These are phyloP conservation scores for Aradophagus sp. DNA, from an alignment of 1,140 invertebrate genomes.

Conservation along the genomic window DNA sequence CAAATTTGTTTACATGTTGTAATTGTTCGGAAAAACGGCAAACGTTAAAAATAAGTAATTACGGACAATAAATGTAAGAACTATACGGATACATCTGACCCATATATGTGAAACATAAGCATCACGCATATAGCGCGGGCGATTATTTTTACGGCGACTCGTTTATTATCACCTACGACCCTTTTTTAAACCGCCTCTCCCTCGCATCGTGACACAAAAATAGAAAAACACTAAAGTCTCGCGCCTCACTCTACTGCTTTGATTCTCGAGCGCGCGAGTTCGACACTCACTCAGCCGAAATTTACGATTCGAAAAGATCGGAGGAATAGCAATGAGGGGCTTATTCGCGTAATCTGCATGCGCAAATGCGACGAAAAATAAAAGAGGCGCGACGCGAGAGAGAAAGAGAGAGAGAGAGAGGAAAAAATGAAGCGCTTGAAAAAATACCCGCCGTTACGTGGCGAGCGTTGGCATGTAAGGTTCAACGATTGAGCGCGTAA, in stretches of 20 bases:
- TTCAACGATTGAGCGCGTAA: slow-evolving; percentile 27
- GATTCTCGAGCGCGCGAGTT: slow-evolving; percentile 37
- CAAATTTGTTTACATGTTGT: too few species aligned
- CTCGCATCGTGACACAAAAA: slow-evolving; percentile 52
- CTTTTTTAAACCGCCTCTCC: slow-evolving; percentile 45
- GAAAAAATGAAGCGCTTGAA: too few species aligned
- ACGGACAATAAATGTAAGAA: slow-evolving; percentile 3
- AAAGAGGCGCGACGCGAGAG: too few species aligned
- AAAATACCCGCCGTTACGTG: slow-evolving; percentile 34
- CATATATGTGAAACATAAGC: slow-evolving; percentile 14
- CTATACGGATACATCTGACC: slow-evolving; percentile 8
- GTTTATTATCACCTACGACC: slow-evolving; percentile 52
- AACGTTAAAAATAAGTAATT: too few species aligned
- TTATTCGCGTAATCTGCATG: slow-evolving; percentile 46
- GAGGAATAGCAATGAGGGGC: slow-evolving; percentile 43
- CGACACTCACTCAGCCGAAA: slow-evolving; percentile 36
- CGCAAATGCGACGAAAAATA: slow-evolving; percentile 24
- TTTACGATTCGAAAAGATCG: slow-evolving; percentile 48
- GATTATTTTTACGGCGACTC: slow-evolving; percentile 48
- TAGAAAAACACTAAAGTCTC: slow-evolving; percentile 41
- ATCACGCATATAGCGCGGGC: slow-evolving; percentile 29
- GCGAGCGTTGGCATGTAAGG: slow-evolving; percentile 26
- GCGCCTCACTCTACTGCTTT: slow-evolving; percentile 29
- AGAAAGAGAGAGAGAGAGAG: too few species aligned
- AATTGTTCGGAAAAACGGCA: too few species aligned